Conservation (phyloP, 2,113 vertebrate species). For the Sisor rabdophorus region DNA sequence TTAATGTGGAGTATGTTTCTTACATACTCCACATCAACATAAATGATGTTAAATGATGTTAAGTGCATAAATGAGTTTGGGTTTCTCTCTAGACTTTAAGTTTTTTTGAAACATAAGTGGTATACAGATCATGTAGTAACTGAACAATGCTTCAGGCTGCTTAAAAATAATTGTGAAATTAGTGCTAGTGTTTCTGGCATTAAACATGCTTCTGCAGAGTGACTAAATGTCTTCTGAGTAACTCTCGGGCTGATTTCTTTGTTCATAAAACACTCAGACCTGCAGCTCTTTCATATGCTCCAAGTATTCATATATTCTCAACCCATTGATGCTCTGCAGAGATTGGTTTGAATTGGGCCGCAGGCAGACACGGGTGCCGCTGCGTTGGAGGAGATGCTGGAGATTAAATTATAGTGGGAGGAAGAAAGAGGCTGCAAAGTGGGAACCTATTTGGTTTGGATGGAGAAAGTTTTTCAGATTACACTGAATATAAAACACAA, state of each 20-base stretch:
- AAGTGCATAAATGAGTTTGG: background rate
- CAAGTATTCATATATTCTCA: conserved; percentile 62
- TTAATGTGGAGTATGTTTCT: no score
- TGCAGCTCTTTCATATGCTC: conserved; percentile 48
- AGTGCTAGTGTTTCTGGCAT: background rate
- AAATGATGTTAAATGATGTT: no score
- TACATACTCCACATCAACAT: no score
- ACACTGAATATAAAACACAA: conserved; percentile 63
- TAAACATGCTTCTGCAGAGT: conserved; percentile 5
- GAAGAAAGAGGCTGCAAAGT: conserved; percentile 48
- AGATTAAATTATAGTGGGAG: conserved; percentile 64
- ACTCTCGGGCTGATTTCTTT: conserved; percentile 32
- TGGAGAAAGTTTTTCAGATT: conserved; percentile 66
- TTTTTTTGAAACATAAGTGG: background rate
- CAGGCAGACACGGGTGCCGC: conserved; percentile 46
- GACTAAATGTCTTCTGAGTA: conserved; percentile 23
- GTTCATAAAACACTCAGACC: conserved; percentile 30
- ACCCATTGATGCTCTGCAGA: conserved; percentile 57
- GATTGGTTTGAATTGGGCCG: conserved; percentile 65
- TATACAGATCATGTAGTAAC: conserved; percentile 9
- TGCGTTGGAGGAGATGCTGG: conserved; percentile 50
- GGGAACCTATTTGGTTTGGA: conserved; percentile 49
- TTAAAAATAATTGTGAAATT: conserved; percentile 15
- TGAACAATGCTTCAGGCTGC: background rate
- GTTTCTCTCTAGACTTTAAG: background rate